phyloP scores from a whole-genome alignment of 1,140 invertebrate species.

The Diuraphis noxia region DNA sequence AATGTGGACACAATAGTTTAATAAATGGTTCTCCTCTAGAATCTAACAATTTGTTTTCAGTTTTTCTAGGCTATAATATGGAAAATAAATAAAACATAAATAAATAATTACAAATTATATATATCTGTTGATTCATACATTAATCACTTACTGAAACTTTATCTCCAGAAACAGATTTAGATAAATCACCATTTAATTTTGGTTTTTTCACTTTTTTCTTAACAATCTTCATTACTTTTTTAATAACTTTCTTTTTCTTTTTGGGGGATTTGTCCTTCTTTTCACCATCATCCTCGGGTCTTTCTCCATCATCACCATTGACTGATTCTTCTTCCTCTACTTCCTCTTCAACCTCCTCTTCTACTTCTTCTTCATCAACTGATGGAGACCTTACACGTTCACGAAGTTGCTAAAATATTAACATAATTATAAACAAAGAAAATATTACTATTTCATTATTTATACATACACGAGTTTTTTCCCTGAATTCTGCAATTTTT shows the following conservation, averaged over 20 bases:
- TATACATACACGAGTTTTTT: slow-evolving; percentile 48
- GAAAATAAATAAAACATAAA: slow-evolving; percentile 29
- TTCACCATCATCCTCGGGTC: not conserved
- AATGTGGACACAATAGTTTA: slow-evolving; percentile 75
- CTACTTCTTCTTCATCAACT: slow-evolving; percentile 49
- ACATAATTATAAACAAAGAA: not conserved
- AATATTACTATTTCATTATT: not conserved
- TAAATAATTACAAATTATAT: not conserved
- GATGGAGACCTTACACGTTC: slow-evolving; percentile 37
- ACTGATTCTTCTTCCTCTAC: slow-evolving; percentile 42
- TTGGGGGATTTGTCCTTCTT: slow-evolving; percentile 23
- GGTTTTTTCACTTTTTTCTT: slow-evolving; percentile 53
- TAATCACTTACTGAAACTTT: slow-evolving; percentile 38
- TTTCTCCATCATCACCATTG: slow-evolving; percentile 46
- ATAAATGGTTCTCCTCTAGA: slow-evolving; percentile 63
- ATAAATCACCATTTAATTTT: slow-evolving; percentile 35
- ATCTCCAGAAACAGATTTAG: slow-evolving; percentile 23
- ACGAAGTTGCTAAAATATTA: slow-evolving; percentile 34
- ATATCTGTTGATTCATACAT: not conserved
- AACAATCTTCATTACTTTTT: slow-evolving; percentile 43
- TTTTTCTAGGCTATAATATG: slow-evolving; percentile 55
- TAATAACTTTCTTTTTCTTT: slow-evolving; percentile 40
- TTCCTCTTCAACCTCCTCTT: slow-evolving; percentile 54
- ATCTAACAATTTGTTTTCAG: slow-evolving; percentile 61
- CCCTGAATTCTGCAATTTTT: slow-evolving; percentile 50